Evolutionary conservation across 2,797 vertebrate genomes (phyloP), one percentile per base, ranked within the genome.

Genomic region (Semotilus atromaculatus): DNA sequence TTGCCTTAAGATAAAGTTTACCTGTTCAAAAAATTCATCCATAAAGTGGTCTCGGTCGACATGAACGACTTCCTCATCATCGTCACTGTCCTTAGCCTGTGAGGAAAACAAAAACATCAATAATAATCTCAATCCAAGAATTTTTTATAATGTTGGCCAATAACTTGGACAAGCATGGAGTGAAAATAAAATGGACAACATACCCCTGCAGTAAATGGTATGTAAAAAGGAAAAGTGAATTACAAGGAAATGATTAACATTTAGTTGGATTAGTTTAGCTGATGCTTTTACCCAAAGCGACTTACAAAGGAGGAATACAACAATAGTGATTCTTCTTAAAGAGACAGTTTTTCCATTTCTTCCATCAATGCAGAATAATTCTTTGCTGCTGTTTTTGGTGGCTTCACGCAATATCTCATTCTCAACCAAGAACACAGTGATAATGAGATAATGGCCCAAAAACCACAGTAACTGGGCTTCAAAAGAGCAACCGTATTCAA

Each of bases 11-110:
- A 51, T 31, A 19, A 74, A 48, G 19, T 90, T 93, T 80, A 97
- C 97, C 97, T 98, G 97, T 89, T 98, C 97, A 7, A 98, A 98
- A 93, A 98, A 98, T 91, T 98, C 97, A 66, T 98, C 97, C 97
- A 98, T 98, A 92, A 98, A 98, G 91, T 98, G 97, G 89, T 97
- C 97, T 83, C 97, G 94, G 88, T 98, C 97, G 45, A 98, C 96
- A 36, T 97, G 97, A 45, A 98, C 97, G 88, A 97, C 97, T 91
- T 97, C 97, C 85, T 98, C 97, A 88, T 98, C 97, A 89, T 98
- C 97, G 40, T 98, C 97, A 14, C 97, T 98, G 96, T 98, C 97
- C 95, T 98, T 97, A 66, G 97, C 97, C 97, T 98, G 93, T 3
- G 82, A 81, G 34, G 71, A 80, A 67, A 36, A 80, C 45, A 80